Evolutionary conservation across 2,888 invertebrate species (phyloP), one percentile per base, ranked within the genome.

Genomic region (Watsonalla binaria): DNA sequence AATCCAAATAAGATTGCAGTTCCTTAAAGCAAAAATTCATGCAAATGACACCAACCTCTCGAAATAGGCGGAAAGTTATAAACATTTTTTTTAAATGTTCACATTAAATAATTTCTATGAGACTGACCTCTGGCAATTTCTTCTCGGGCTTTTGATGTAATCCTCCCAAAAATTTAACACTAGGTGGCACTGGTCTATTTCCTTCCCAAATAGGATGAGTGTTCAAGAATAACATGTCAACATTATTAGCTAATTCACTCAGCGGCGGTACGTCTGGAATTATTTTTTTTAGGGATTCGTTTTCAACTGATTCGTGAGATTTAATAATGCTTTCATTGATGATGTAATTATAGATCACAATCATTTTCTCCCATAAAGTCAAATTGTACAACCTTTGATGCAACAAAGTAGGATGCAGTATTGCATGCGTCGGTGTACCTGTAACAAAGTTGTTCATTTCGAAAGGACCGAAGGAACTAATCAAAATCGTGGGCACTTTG

Each of bases 81-180:
- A 24, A 2, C 24, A 24, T 24, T 24, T 24, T 24, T 24, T 24
- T 24, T 56, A n/a, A n/a, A n/a, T n/a, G n/a, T n/a, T n/a, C n/a
- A n/a, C n/a, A n/a, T n/a, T n/a, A n/a, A n/a, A n/a, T n/a, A n/a
- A n/a, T n/a, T n/a, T n/a, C n/a, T n/a, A n/a, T n/a, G n/a, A n/a
- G n/a, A n/a, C n/a, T n/a, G n/a, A 73, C 74, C 59, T 65, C 57
- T 6, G 86, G 82, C 45, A 91, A 62, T 2, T 74, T 62, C 45
- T 78, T 73, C 5, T 68, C 55, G 9, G 73, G 68, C 11, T 66
- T 70, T n/a, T 79, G 64, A 56, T 84, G 82, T n/a, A 80, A 53
- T 11, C 84, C 81, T 46, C 84, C 81, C 52, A 86, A 74, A 54
- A 78, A 77, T 2, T 87, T 57, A 6, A 83, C 66, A 53, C 72